Conservation (phyloP, 2,888 invertebrate genomes). For the Dyspetes luteomarginatus region DNA sequence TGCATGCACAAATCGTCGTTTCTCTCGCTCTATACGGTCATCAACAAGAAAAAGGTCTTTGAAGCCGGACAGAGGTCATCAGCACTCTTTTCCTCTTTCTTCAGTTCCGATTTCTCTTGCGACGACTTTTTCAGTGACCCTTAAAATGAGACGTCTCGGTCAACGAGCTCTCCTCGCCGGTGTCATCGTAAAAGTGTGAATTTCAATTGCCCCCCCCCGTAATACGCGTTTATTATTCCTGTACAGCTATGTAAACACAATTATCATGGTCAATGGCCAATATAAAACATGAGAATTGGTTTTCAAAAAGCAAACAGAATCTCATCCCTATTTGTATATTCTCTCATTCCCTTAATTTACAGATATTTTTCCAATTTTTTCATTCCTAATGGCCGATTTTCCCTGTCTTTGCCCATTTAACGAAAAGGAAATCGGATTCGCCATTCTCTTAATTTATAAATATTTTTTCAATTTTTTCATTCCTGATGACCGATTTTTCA, state of each 20-base stretch:
- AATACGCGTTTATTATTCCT: too few species aligned
- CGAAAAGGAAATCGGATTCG: too few species aligned
- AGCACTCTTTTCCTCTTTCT: conserved; percentile 60
- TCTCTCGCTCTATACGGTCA: too few species aligned
- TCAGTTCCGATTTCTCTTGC: conserved; percentile 39
- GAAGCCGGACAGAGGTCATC: conserved; percentile 70
- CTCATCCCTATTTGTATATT: not conserved
- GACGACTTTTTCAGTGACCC: conserved; percentile 9
- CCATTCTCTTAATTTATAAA: too few species aligned
- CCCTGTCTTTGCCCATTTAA: too few species aligned
- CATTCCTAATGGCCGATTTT: not conserved
- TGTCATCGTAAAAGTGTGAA: conserved; percentile 54
- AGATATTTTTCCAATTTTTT: not conserved
- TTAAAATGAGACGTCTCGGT: conserved; percentile 38
- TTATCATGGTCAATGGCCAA: conserved; percentile 30
- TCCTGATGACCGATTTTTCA: too few species aligned
- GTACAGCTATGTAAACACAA: too few species aligned
- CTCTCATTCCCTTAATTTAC: not conserved
- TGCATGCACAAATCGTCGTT: conserved; percentile 36
- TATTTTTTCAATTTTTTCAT: not conserved
- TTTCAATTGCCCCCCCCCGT: conserved; percentile 50
- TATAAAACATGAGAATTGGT: conserved; percentile 20
- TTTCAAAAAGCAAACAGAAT: conserved; percentile 3
- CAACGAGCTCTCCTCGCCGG: conserved; percentile 42
- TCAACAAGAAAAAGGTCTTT: conserved; percentile 1